These are phyloP conservation scores for Novumbra hubbsi DNA, from an alignment of 2,797 vertebrate species.

Conservation along the genomic window DNA sequence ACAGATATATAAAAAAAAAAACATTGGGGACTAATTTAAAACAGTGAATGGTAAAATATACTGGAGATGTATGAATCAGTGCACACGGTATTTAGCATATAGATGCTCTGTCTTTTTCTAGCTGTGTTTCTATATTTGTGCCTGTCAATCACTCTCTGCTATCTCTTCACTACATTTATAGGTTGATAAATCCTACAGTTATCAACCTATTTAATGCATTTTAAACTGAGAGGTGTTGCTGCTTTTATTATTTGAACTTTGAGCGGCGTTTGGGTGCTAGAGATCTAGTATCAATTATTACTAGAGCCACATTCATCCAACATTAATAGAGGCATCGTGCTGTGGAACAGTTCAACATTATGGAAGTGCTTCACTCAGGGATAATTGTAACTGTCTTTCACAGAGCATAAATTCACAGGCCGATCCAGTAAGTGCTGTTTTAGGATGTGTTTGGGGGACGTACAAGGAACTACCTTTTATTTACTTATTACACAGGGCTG, in stretches of 20 bases:
- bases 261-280: background rate
- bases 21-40: background rate
- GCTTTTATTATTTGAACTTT: background rate
- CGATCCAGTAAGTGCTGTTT: slow-evolving; percentile 63
- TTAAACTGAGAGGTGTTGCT: background rate
- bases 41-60: background rate
- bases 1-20: too few species aligned
- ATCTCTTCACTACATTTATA: too few species aligned
- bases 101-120: slow-evolving; percentile 1
- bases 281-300: slow-evolving; percentile 2
- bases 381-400: slow-evolving; percentile 56
- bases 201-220: background rate
- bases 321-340: slow-evolving; percentile 35
- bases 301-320: slow-evolving; percentile 34
- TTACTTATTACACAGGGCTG: slow-evolving; percentile 9
- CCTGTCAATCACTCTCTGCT: slow-evolving; percentile 6
- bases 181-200: background rate
- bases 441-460: slow-evolving; percentile 47
- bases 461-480: slow-evolving; percentile 6
- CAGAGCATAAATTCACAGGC: slow-evolving; percentile 54
- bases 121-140: slow-evolving; percentile 1
- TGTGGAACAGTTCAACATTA: slow-evolving; percentile 42
- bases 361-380: slow-evolving; percentile 60
- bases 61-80: slow-evolving; percentile 27
- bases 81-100: slow-evolving; percentile 4